Conservation (phyloP, 1,140 invertebrate species). For the Drosophila setifemur region DNA sequence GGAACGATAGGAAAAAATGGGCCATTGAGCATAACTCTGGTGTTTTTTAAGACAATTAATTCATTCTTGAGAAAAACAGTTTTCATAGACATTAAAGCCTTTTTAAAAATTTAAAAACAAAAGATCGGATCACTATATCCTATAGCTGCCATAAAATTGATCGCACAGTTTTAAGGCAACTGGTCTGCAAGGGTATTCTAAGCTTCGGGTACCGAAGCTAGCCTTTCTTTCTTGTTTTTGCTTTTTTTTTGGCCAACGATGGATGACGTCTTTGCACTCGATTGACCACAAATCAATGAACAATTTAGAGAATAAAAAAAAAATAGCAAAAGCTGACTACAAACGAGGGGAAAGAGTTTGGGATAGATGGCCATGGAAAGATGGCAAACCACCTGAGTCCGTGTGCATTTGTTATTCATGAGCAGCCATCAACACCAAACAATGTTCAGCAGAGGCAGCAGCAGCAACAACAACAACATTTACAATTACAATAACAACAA, state of each 20-base stretch:
- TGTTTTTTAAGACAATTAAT: too few relatives aligned
- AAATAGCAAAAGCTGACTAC: background rate
- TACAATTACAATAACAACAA: conserved; percentile 20
- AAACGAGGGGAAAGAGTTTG: background rate
- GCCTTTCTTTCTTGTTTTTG: background rate
- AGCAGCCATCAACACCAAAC: conserved; percentile 77
- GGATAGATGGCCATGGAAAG: conserved; percentile 27
- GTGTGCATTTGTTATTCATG: conserved; percentile 79
- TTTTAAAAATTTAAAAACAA: too few relatives aligned
- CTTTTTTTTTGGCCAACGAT: conserved; percentile 9
- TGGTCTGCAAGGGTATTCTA: too few relatives aligned
- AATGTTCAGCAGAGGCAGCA: conserved; percentile 51
- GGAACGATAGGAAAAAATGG: too few relatives aligned
- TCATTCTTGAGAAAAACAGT: too few relatives aligned
- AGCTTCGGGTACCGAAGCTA: too few relatives aligned
- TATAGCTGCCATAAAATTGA: too few relatives aligned
- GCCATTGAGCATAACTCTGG: too few relatives aligned
- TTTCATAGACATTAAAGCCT: too few relatives aligned
- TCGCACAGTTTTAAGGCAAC: too few relatives aligned
- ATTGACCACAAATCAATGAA: conserved; percentile 66
- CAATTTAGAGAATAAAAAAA: conserved; percentile 62
- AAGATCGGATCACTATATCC: too few relatives aligned
- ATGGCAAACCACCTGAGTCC: conserved; percentile 45
- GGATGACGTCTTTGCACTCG: conserved; percentile 42
- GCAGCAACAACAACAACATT: conserved; percentile 10